Evolutionary conservation across 2,797 vertebrate genomes (phyloP).

Genomic region (Apogon hyalosoma): DNA sequence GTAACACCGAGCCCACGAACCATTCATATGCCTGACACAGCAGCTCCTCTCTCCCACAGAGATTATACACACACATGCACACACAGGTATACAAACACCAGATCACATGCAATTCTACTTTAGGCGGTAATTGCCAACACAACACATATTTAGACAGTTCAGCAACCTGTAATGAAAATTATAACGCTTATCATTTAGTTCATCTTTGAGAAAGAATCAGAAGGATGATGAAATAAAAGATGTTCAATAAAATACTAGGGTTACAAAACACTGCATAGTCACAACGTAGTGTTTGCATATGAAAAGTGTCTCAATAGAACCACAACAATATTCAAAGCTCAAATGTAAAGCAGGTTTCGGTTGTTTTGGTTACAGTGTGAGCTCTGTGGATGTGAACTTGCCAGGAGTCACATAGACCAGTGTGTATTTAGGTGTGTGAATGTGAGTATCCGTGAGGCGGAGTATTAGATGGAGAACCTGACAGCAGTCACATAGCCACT

Average conservation of each 20-base stretch:
- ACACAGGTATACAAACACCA: background rate
- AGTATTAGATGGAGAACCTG: constrained; percentile 59
- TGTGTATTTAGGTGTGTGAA: background rate
- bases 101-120: no score
- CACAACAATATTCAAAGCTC: constrained; percentile 45
- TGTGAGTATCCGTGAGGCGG: constrained; percentile 17
- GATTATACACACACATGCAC: constrained; percentile 40
- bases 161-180: background rate
- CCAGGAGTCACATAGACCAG: constrained; percentile 25
- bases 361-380: constrained; percentile 2
- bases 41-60: constrained; percentile 67
- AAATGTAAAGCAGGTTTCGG: constrained; percentile 47
- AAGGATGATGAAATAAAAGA: no score
- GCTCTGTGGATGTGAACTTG: background rate
- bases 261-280: constrained; percentile 2
- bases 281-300: background rate
- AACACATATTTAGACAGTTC: constrained; percentile 10
- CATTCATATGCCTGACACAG: constrained; percentile 69
- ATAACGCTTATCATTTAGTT: background rate
- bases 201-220: background rate
- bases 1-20: constrained; percentile 33
- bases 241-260: no score
- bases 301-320: background rate
- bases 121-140: background rate
- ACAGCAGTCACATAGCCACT: constrained; percentile 66